Base-by-base conservation (phyloP, 2,888 invertebrate genomes). In the Baronia brevicornis region DNA sequence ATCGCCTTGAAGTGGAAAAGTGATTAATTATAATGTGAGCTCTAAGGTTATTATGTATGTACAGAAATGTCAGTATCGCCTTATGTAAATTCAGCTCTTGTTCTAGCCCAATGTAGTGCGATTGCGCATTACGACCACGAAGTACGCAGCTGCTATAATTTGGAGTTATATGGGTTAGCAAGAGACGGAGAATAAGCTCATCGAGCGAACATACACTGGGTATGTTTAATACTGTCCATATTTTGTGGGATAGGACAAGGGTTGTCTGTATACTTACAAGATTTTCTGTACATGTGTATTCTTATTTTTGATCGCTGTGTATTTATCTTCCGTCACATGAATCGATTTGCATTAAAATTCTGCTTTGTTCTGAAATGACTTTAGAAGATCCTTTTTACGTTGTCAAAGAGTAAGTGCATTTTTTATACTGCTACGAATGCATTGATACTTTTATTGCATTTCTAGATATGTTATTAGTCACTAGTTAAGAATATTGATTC, bases 341-440 rank as follows among this genome's bases (percentile, higher is more conserved):
- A 51, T 62, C 60, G 50, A 47, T 49, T 65, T 57, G 51, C 42
- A 48, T 44, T 54, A 51, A 52, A 46, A 53, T 48, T 45, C 54
- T 56, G 41, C 57, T 75, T 60, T 68, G 77, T 64, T 86, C 86
- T 90, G 93, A 89, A 90, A 97, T 97, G 97, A 95, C 96, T 89
- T 90, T 97, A 85, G 97, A 97, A 88, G 97, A 97, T 87, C 97
- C 97, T 51, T 97, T 97, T 88, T 96, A 97, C 89, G 96, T 96
- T 80, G 97, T 97, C 59, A 96, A 96, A 91, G 97, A 97, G 97
- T 97, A 90, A 94, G 96, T 91, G 38, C 24, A 33, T 41, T 25
- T 21, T n/a, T n/a, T n/a, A n/a, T n/a, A n/a, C n/a, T n/a, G n/a
- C n/a, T n/a, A n/a, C n/a, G n/a, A n/a, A n/a, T n/a, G n/a, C n/a